phyloP scores from a whole-genome alignment of 2,797 vertebrate species.

The Benthosema pterotum region DNA sequence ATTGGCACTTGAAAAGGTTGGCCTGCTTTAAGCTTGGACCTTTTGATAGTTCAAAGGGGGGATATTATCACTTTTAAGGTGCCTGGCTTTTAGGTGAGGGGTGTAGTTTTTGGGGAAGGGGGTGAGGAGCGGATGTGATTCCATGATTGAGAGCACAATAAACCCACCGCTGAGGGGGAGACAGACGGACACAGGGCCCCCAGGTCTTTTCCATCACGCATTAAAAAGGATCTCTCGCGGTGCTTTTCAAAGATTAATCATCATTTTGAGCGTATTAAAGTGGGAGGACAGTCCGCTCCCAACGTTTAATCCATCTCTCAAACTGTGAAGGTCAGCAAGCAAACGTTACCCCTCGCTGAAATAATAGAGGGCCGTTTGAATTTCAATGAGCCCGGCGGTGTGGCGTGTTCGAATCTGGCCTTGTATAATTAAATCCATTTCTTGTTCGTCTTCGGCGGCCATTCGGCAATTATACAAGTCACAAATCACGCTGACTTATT shows the following conservation, averaged over 20 bases:
- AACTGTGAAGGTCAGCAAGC: conserved; percentile 81
- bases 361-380: conserved; percentile 66
- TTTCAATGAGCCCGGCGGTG: conserved; percentile 55
- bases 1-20: conserved; percentile 42
- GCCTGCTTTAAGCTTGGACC: conserved; percentile 37
- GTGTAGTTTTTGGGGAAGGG: neutral
- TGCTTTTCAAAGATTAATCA: conserved; percentile 81
- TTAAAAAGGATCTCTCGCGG: conserved; percentile 63
- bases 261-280: conserved; percentile 82
- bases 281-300: conserved; percentile 74
- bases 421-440: conserved; percentile 52
- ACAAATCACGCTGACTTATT: conserved; percentile 34
- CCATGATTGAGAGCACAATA: conserved; percentile 30
- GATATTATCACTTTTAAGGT: conserved; percentile 33
- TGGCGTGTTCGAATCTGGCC: conserved; percentile 32
- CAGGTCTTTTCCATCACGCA: conserved; percentile 63
- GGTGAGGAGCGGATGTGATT: conserved; percentile 51
- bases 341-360: conserved; percentile 59
- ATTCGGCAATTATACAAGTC: conserved; percentile 23
- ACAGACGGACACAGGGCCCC: conserved; percentile 51
- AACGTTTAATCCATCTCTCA: conserved; percentile 80
- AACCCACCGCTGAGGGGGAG: conserved; percentile 37
- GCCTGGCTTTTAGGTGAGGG: conserved; percentile 32
- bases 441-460: conserved; percentile 22
- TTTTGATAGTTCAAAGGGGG: conserved; percentile 39